Conservation (phyloP, 64 coral and sea anemone species). For the Orbicella faveolata region DNA sequence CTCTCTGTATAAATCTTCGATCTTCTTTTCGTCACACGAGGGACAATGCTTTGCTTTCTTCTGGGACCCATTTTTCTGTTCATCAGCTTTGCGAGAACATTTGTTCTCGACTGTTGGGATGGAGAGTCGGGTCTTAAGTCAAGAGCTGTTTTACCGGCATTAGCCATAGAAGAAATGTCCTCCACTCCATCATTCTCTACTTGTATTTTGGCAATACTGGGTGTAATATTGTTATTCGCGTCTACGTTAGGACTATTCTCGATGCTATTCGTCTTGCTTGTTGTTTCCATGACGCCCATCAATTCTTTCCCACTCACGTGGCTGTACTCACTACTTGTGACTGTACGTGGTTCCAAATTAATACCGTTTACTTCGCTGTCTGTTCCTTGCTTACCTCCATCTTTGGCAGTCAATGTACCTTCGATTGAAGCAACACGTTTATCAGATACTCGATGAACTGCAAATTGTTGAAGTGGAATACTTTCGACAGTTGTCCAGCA, state of each 20-base stretch:
- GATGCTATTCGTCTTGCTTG: not conserved
- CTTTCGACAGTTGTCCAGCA: constrained; percentile 13
- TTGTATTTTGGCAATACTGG: not conserved
- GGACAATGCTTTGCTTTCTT: constrained; percentile 42
- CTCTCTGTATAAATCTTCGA: constrained; percentile 25
- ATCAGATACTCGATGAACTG: not conserved
- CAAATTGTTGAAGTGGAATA: not conserved
- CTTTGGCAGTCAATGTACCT: not conserved
- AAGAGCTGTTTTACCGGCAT: not conserved
- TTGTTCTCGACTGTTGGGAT: constrained; percentile 6
- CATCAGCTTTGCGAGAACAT: constrained; percentile 34
- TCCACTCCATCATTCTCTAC: not conserved
- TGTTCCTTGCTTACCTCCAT: not conserved
- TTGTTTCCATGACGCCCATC: not conserved
- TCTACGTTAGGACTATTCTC: not conserved
- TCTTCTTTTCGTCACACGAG: not conserved
- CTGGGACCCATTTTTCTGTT: constrained; percentile 30
- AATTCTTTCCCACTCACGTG: not conserved
- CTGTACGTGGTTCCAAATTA: not conserved
- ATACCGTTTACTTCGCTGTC: not conserved
- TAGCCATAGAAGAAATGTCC: not conserved
- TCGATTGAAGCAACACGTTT: not conserved
- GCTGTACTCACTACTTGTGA: not conserved
- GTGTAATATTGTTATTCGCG: not conserved
- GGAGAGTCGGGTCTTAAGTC: not conserved